A percentile compares a stretch with the other conserved stretches of the same genome.
Conservation (phyloP, 1,140 invertebrate species). For the Macrobrachium rosenbergii region DNA sequence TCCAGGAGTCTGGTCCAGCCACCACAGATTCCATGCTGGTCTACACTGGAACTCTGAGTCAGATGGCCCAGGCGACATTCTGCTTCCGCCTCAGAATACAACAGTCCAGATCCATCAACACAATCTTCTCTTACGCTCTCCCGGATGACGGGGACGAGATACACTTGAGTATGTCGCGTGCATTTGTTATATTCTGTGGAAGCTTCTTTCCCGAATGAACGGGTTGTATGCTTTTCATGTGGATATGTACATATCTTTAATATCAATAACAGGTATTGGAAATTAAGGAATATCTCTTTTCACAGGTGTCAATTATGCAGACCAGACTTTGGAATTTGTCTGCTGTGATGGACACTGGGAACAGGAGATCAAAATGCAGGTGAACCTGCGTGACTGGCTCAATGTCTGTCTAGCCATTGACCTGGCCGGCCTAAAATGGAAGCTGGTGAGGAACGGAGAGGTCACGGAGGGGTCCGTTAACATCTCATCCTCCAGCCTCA, state of each 20-base stretch:
- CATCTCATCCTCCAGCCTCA: not conserved
- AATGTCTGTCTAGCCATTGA: slow-evolving; percentile 12
- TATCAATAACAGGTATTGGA: not conserved
- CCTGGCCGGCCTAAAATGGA: not conserved
- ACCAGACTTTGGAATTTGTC: not conserved
- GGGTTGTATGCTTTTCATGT: no score
- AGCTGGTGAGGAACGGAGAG: not conserved
- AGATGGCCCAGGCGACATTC: not conserved
- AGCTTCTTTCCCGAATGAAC: no score
- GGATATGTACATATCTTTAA: not conserved
- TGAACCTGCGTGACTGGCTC: slow-evolving; percentile 14
- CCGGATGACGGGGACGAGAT: slow-evolving; percentile 10
- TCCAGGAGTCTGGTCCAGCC: not conserved
- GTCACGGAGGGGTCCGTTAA: not conserved
- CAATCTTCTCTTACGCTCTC: slow-evolving; percentile 16
- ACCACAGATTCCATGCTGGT: not conserved
- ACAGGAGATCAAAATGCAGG: not conserved
- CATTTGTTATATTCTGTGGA: no score
- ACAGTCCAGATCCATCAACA: slow-evolving; percentile 5
- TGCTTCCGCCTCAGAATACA: slow-evolving; percentile 8
- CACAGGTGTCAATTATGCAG: not conserved
- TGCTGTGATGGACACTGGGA: slow-evolving; percentile 9
- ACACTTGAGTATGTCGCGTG: not conserved
- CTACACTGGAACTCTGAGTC: not conserved
- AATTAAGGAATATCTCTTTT: not conserved